These are phyloP conservation scores for Malthinus flaveolus DNA, from an alignment of 2,888 invertebrate species.

Conservation along the genomic window DNA sequence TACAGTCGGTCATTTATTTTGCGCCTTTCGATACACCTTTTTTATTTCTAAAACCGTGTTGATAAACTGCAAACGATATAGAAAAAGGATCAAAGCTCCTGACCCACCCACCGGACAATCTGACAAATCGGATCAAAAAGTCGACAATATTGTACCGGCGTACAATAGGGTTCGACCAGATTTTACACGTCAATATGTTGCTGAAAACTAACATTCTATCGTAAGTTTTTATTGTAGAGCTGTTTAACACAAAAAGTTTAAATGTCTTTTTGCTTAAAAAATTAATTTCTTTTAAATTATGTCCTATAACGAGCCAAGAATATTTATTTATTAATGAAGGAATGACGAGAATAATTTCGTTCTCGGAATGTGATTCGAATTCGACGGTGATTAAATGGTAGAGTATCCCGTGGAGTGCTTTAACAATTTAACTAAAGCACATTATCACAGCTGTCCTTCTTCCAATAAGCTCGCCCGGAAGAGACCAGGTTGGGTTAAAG, in stretches of 20 bases:
- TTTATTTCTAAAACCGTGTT: conserved; percentile 17
- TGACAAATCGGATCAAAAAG: conserved; percentile 59
- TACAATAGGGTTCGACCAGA: conserved; percentile 52
- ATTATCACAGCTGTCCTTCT: conserved; percentile 41
- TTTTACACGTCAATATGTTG: conserved; percentile 51
- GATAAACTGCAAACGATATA: conserved; percentile 49
- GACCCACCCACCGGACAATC: conserved; percentile 55
- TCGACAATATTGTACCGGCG: conserved; percentile 56
- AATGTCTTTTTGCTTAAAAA: too few relatives aligned
- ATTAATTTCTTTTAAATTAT: too few relatives aligned
- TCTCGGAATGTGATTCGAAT: neutral
- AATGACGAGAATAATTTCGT: too few relatives aligned
- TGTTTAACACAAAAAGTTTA: neutral
- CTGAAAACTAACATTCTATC: conserved; percentile 21
- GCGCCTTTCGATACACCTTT: conserved; percentile 4
- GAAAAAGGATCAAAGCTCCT: conserved; percentile 54
- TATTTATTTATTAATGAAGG: too few relatives aligned
- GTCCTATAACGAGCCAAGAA: too few relatives aligned
- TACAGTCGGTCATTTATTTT: conserved; percentile 28
- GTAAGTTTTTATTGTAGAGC: conserved; percentile 15
- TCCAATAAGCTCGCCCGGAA: conserved; percentile 38
- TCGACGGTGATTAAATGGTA: conserved; percentile 36
- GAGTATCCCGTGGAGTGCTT: conserved; percentile 33
- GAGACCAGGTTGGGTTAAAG: conserved; percentile 26
- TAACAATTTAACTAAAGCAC: conserved; percentile 37